These are phyloP conservation scores for Auanema sp. DNA, from an alignment of 2,888 invertebrate species.

Conservation along the genomic window DNA sequence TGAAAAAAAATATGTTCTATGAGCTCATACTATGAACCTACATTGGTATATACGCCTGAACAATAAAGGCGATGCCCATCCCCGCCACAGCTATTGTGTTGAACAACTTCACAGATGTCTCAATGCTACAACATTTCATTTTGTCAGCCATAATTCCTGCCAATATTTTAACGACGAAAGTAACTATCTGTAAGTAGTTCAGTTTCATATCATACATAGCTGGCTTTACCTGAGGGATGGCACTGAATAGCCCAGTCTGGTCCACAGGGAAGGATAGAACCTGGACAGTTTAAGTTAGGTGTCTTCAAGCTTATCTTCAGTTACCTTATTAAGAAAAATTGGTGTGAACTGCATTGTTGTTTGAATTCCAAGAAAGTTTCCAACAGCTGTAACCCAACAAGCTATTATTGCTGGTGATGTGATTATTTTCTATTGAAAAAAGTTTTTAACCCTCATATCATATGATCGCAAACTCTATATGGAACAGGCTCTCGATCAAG, in stretches of 20 bases:
- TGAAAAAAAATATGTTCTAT: neutral
- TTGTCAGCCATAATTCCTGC: conserved; percentile 40
- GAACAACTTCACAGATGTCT: conserved; percentile 33
- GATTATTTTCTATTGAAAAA: conserved; percentile 18
- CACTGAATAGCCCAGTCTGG: conserved; percentile 36
- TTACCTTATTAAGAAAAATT: conserved; percentile 34
- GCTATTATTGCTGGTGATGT: conserved; percentile 28
- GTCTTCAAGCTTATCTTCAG: neutral
- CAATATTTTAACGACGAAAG: conserved; percentile 34
- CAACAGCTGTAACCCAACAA: conserved; percentile 34
- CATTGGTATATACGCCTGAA: conserved; percentile 32
- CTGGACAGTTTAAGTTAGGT: neutral
- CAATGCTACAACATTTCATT: conserved; percentile 28
- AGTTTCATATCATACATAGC: neutral
- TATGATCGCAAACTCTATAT: conserved; percentile 4
- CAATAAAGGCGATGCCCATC: conserved; percentile 34
- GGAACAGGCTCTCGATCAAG: conserved; percentile 25
- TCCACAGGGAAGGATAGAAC: conserved; percentile 42
- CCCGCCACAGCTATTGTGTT: conserved; percentile 37
- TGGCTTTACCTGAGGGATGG: conserved; percentile 29
- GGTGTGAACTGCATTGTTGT: conserved; percentile 44
- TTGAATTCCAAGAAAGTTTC: conserved; percentile 42
- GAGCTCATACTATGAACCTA: neutral
- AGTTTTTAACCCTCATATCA: neutral
- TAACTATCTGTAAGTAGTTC: conserved; percentile 15